These are phyloP conservation scores for Brachyhypopomus occidentalis DNA, from an alignment of 2,113 vertebrate species.

Conservation along the genomic window DNA sequence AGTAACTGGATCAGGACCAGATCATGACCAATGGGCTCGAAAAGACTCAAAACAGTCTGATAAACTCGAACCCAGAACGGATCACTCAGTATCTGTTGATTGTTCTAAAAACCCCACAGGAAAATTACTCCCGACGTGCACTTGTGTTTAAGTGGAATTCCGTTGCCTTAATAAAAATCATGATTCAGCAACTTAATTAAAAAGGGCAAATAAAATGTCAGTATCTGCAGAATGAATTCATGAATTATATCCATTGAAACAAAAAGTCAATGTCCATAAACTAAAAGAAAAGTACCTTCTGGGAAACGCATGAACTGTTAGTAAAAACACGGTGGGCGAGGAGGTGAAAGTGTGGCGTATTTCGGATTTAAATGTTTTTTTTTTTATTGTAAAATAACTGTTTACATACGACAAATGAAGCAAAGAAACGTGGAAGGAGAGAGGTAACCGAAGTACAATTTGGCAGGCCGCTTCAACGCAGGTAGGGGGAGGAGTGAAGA, in stretches of 20 bases:
- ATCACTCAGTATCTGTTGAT: not conserved
- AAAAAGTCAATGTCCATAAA: not conserved
- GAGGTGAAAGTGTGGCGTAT: not conserved
- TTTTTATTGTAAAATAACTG: conserved; percentile 79
- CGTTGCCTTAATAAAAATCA: conserved; percentile 10
- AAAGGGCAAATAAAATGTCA: not conserved
- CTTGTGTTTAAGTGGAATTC: not conserved
- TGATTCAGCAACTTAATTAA: conserved; percentile 10
- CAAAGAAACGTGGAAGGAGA: conserved; percentile 66
- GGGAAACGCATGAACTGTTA: conserved; percentile 59
- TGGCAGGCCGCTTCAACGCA: conserved; percentile 33
- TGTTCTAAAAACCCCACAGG: not conserved
- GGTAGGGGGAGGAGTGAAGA: conserved; percentile 60
- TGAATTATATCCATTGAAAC: not conserved
- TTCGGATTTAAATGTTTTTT: conserved; percentile 74
- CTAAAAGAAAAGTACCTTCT: conserved; percentile 56
- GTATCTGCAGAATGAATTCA: conserved; percentile 15
- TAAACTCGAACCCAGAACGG: not conserved
- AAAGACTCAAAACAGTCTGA: not conserved
- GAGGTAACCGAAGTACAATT: conserved; percentile 54
- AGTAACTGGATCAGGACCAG: not conserved
- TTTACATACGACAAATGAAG: conserved; percentile 77
- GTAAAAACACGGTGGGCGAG: conserved; percentile 25
- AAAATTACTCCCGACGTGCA: not conserved
- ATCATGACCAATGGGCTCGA: not conserved